A percentile compares a stretch with the other conserved stretches of the same genome.
Evolutionary conservation across 1,140 invertebrate genomes (phyloP).

Genomic region (Dinoponera quadriceps): DNA sequence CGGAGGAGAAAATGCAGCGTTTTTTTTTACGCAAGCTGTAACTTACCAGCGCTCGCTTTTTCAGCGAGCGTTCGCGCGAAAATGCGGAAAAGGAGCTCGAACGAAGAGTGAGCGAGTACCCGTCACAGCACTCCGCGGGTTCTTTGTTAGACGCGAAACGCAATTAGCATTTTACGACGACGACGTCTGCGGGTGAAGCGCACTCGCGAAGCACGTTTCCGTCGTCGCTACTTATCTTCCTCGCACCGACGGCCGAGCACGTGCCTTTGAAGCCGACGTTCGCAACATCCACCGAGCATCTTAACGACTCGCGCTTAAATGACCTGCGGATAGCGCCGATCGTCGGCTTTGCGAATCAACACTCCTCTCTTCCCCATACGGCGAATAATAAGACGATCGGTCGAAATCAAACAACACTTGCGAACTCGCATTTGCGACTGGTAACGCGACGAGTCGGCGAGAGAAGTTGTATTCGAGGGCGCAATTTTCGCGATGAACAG

Average conservation of each 20-base stretch:
- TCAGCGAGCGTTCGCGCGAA: neutral
- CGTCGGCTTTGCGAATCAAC: slow-evolving; percentile 8
- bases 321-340: slow-evolving; percentile 19
- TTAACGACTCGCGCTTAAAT: slow-evolving; percentile 32
- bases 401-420: too few relatives aligned
- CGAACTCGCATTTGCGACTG: too few relatives aligned
- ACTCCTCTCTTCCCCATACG: neutral
- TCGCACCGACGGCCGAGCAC: slow-evolving; percentile 21
- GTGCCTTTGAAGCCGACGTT: slow-evolving; percentile 39
- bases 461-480: too few relatives aligned
- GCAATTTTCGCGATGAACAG: too few relatives aligned
- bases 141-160: slow-evolving; percentile 6
- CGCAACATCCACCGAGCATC: slow-evolving; percentile 25
- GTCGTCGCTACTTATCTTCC: slow-evolving; percentile 18
- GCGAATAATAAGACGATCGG: neutral
- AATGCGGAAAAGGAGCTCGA: neutral
- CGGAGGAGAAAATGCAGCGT: neutral
- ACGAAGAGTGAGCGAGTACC: slow-evolving; percentile 6
- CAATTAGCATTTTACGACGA: slow-evolving; percentile 66
- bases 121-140: neutral
- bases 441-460: too few relatives aligned
- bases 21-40: neutral
- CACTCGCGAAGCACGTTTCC: slow-evolving; percentile 46
- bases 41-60: too few relatives aligned
- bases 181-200: slow-evolving; percentile 7